Conservation (phyloP, 2,888 invertebrate genomes). For the Cosmorhoe ocellata region DNA sequence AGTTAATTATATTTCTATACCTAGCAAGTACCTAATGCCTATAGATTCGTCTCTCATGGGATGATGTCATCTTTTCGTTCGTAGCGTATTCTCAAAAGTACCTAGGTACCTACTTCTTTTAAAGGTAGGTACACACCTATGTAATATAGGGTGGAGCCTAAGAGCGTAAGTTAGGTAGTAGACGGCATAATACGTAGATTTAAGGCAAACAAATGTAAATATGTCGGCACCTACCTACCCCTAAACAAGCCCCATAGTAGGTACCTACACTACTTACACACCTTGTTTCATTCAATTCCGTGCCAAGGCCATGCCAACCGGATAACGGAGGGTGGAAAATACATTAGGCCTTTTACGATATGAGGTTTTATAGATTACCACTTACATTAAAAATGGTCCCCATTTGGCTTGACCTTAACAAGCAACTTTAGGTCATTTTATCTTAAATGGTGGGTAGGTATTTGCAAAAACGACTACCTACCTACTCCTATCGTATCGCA, state of each 20-base stretch:
- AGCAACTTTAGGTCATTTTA: background rate
- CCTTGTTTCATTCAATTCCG: constrained; percentile 12
- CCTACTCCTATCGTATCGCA: no score
- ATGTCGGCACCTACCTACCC: no score
- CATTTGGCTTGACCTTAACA: background rate
- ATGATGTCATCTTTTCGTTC: constrained; percentile 71
- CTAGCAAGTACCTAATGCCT: background rate
- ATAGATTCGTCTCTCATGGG: constrained; percentile 49
- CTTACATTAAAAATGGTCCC: background rate
- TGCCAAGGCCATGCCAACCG: constrained; percentile 38
- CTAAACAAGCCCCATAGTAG: no score
- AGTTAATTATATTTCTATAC: background rate
- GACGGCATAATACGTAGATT: no score
- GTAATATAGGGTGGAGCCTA: no score
- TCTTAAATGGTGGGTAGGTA: no score
- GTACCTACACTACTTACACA: no score
- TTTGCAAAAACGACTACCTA: background rate
- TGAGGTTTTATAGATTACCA: background rate
- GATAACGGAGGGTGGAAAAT: constrained; percentile 32
- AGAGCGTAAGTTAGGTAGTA: no score
- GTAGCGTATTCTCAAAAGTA: constrained; percentile 39
- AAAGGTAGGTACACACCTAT: no score
- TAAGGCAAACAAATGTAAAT: no score
- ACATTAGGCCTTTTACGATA: constrained; percentile 10
- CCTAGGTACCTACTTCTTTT: background rate